Percentiles rank a stretch among this genome's conserved stretches.
Evolutionary conservation across 2,797 vertebrate genomes (phyloP).

Genomic region (Loris lydekkerianus): DNA sequence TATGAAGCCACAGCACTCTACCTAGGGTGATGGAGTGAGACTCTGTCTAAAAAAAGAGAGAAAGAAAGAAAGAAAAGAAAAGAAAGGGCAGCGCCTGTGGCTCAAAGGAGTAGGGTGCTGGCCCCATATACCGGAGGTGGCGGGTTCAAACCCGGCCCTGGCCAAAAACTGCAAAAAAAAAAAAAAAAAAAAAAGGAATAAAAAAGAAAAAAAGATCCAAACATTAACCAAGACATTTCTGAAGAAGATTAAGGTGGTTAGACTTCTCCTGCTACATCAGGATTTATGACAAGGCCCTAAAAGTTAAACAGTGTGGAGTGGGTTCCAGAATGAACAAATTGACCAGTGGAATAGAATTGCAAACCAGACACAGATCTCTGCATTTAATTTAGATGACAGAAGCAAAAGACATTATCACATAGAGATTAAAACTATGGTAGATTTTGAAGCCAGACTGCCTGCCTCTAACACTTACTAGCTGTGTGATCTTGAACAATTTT

Average conservation of each 20-base stretch:
- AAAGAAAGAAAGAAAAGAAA: too few species aligned
- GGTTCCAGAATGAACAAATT: neutral
- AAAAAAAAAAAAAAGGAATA: neutral
- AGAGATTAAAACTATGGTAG: neutral
- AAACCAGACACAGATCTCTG: neutral
- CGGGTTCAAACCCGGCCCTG: too few species aligned
- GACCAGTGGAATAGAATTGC: neutral
- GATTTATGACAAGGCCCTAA: neutral
- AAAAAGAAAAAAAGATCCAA: neutral
- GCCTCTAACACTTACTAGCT: neutral
- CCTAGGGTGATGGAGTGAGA: too few species aligned
- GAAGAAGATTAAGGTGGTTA: neutral
- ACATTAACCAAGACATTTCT: neutral
- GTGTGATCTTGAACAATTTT: neutral
- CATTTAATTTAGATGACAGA: neutral
- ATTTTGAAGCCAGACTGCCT: neutral
- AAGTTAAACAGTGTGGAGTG: neutral
- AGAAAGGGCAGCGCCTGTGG: too few species aligned
- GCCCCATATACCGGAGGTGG: too few species aligned
- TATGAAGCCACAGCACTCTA: too few species aligned
- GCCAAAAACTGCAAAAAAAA: too few species aligned
- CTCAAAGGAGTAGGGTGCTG: too few species aligned
- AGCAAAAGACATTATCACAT: neutral
- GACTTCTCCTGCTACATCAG: neutral
- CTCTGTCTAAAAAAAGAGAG: too few species aligned